These are phyloP conservation scores for Aphaenogaster ashmeadi DNA, from an alignment of 1,140 invertebrate genomes.

Conservation along the genomic window DNA sequence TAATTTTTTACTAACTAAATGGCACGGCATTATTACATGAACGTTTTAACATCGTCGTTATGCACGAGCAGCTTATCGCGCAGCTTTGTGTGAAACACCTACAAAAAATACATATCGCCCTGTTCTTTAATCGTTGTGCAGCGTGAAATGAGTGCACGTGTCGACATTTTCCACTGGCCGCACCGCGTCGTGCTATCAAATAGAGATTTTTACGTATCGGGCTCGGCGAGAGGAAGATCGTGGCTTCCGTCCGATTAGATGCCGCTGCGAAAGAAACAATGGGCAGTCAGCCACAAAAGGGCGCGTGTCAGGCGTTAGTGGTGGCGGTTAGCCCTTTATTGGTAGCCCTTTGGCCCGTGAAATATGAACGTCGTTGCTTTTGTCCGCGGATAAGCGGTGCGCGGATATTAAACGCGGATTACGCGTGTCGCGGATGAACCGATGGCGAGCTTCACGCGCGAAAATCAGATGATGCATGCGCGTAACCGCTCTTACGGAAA, in stretches of 20 bases:
- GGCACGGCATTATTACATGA: background rate
- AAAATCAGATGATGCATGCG: conserved; percentile 43
- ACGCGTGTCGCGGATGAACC: conserved; percentile 42
- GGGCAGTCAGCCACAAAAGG: conserved; percentile 55
- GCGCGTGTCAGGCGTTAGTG: conserved; percentile 73
- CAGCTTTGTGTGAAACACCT: background rate
- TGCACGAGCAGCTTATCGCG: background rate
- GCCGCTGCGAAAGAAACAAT: conserved; percentile 72
- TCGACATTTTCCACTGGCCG: conserved; percentile 31
- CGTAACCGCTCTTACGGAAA: conserved; percentile 23
- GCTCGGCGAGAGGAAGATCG: conserved; percentile 47
- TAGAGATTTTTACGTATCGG: conserved; percentile 22
- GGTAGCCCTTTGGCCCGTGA: conserved; percentile 67
- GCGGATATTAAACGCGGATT: conserved; percentile 70
- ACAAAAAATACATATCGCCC: background rate
- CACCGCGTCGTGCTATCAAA: background rate
- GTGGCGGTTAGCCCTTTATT: conserved; percentile 74
- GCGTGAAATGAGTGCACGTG: conserved; percentile 47
- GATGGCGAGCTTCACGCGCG: conserved; percentile 40
- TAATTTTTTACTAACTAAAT: conserved; percentile 4
- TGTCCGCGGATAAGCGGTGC: conserved; percentile 68
- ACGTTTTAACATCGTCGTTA: background rate
- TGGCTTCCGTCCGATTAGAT: conserved; percentile 55
- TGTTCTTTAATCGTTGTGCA: conserved; percentile 26
- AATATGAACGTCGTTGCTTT: conserved; percentile 71